Evolutionary conservation across 2,113 vertebrate genomes (phyloP).

Genomic region (Mus spicilegus): DNA sequence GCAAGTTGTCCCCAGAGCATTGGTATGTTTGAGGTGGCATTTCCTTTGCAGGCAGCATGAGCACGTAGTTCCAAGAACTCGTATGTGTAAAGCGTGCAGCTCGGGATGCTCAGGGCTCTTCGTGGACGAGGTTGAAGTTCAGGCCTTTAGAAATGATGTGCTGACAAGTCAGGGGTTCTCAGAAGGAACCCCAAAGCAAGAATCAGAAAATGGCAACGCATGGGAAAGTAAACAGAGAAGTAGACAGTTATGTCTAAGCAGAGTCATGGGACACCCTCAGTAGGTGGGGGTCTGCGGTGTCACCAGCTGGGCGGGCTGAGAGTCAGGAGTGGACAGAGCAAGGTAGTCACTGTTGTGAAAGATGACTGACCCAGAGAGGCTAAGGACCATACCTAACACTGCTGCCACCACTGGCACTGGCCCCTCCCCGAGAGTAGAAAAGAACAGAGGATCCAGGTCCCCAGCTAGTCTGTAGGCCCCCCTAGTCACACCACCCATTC

Average conservation of each 20-base stretch:
- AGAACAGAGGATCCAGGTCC: background rate
- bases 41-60: background rate
- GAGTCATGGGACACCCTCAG: background rate
- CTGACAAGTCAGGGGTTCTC: background rate
- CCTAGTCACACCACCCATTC: background rate
- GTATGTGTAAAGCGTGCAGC: background rate
- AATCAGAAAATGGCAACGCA: background rate
- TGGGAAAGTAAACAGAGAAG: background rate
- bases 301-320: background rate
- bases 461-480: background rate
- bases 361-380: background rate
- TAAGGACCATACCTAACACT: background rate
- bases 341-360: background rate
- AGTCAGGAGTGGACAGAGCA: background rate
- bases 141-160: background rate
- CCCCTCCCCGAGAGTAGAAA: background rate
- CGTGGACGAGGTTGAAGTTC: background rate
- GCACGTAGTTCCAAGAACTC: background rate
- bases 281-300: background rate
- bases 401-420: background rate
- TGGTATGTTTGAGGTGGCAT: background rate
- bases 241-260: background rate
- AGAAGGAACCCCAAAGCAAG: conserved; percentile 25
- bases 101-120: background rate
- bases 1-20: background rate